Conservation (phyloP, 2,797 vertebrate species). For the Aselliscus stoliczkanus region DNA sequence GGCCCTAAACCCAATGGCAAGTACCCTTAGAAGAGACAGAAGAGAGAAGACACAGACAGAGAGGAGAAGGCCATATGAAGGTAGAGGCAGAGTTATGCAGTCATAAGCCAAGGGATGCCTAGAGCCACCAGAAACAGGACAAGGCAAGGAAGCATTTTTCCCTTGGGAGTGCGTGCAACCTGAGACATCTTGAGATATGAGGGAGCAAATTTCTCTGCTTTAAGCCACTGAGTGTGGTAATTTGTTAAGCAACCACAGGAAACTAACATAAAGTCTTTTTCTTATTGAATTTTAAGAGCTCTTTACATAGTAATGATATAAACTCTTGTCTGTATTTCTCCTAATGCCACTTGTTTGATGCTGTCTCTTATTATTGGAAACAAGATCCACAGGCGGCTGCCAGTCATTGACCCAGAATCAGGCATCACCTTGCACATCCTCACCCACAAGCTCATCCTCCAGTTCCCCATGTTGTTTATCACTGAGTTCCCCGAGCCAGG, state of each 20-base stretch:
- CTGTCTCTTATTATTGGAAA: conserved; percentile 95
- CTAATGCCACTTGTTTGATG: conserved; percentile 89
- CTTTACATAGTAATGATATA: neutral
- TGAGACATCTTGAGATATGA: neutral
- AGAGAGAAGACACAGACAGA: neutral
- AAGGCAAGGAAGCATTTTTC: neutral
- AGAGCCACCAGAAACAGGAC: neutral
- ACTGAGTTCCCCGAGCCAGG: conserved; percentile 94
- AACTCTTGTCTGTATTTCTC: neutral
- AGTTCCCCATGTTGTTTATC: conserved; percentile 98
- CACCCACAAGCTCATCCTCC: conserved; percentile 98
- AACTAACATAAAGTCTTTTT: neutral
- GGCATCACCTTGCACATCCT: conserved; percentile 98
- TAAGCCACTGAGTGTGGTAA: neutral
- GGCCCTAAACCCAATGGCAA: neutral
- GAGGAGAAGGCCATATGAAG: neutral
- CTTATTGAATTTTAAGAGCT: neutral
- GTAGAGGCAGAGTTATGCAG: too few species aligned
- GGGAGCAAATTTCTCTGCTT: neutral
- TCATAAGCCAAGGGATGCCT: neutral
- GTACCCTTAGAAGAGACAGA: neutral
- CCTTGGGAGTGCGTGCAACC: neutral
- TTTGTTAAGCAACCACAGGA: neutral
- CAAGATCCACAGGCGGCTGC: conserved; percentile 96
- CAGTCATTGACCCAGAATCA: conserved; percentile 94